Percentiles rank a stretch among this genome's conserved stretches.
Evolutionary conservation across 2,113 vertebrate genomes (phyloP).

Genomic region (Laticauda laticaudata): DNA sequence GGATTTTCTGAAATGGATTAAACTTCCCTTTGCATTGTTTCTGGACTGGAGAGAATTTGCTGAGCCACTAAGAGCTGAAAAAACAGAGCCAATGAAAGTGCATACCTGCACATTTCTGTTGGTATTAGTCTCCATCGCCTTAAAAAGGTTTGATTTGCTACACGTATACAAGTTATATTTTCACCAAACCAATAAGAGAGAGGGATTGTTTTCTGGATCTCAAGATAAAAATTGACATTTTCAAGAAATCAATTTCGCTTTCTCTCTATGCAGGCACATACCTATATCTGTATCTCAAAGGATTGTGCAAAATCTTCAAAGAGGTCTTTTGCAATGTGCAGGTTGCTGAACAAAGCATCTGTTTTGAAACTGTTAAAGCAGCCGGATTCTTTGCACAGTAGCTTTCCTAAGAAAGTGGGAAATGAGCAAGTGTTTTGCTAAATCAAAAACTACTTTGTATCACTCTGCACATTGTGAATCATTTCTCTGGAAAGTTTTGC

Average conservation of each 20-base stretch:
- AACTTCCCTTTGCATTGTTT: slow-evolving; percentile 53
- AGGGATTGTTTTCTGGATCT: not conserved
- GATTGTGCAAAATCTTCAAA: not conserved
- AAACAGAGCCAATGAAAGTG: slow-evolving; percentile 58
- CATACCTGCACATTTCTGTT: slow-evolving; percentile 64
- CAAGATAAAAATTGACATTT: slow-evolving; percentile 39
- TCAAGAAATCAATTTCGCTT: slow-evolving; percentile 6
- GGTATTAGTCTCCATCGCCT: slow-evolving; percentile 46
- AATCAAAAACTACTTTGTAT: not conserved
- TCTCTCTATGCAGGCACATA: not conserved
- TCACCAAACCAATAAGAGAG: slow-evolving; percentile 32
- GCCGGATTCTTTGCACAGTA: not conserved
- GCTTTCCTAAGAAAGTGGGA: not conserved
- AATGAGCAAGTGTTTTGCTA: not conserved
- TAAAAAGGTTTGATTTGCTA: slow-evolving; percentile 46
- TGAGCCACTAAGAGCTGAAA: slow-evolving; percentile 57
- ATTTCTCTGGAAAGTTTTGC: not conserved
- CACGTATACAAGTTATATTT: slow-evolving; percentile 19
- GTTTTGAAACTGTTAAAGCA: not conserved
- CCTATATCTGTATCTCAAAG: not conserved
- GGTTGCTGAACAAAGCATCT: not conserved
- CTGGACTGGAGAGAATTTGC: slow-evolving; percentile 62
- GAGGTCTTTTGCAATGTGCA: not conserved
- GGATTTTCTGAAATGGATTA: slow-evolving; percentile 63
- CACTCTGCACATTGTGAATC: not conserved